Percentiles rank a stretch among this genome's conserved stretches.
These are phyloP conservation scores for Drusus annulatus DNA, from an alignment of 1,140 invertebrate genomes.

Conservation along the genomic window DNA sequence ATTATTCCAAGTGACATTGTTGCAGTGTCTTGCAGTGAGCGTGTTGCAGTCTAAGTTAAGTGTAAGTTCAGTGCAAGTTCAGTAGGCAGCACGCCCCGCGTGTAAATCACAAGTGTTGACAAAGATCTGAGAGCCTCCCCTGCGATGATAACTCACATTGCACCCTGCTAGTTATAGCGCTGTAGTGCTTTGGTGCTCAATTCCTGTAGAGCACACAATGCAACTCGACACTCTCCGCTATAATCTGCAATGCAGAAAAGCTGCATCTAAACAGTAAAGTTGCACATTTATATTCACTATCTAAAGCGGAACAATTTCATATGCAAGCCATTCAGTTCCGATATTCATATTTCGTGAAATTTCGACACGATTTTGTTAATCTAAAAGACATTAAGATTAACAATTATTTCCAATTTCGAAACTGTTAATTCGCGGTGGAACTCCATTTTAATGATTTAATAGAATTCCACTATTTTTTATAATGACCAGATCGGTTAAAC, in stretches of 20 bases:
- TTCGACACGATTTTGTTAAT: no score
- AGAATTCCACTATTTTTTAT: no score
- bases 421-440: no score
- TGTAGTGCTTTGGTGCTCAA: no score
- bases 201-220: not conserved
- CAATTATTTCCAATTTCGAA: no score
- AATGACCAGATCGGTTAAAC: no score
- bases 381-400: no score
- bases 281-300: not conserved
- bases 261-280: not conserved
- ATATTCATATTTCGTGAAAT: no score
- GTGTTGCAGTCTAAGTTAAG: not conserved
- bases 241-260: conserved; percentile 20
- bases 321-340: no score
- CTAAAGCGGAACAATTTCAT: no score
- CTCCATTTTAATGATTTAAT: no score
- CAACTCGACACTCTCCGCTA: not conserved
- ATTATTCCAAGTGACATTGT: no score
- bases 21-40: not conserved
- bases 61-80: not conserved
- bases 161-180: not conserved
- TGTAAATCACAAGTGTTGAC: conserved; percentile 28
- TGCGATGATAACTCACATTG: not conserved
- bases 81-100: conserved; percentile 3
- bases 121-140: conserved; percentile 16